Evolutionary conservation across 2,888 invertebrate species (phyloP).

Genomic region (Melinaea menophilus): DNA sequence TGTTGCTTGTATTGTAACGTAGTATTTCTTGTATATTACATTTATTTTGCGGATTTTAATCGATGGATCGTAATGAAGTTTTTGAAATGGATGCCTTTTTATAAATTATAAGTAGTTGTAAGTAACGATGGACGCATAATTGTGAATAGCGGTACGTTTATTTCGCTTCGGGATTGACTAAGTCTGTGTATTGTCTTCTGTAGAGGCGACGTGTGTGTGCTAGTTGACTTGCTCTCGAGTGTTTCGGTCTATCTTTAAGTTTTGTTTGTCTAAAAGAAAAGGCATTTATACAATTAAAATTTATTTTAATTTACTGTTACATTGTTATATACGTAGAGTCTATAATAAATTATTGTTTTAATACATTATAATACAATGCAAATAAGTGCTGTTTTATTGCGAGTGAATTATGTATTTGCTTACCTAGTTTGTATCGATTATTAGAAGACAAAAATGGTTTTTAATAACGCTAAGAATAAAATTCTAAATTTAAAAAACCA

Average conservation of each 20-base stretch:
- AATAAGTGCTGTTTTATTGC: constrained; percentile 24
- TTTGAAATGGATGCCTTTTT: constrained; percentile 72
- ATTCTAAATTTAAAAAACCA: neutral
- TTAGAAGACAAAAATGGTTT: constrained; percentile 11
- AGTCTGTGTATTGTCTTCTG: constrained; percentile 53
- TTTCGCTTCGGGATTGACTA: constrained; percentile 55
- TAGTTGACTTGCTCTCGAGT: constrained; percentile 38
- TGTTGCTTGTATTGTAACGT: constrained; percentile 68
- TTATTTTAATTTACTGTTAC: constrained; percentile 68
- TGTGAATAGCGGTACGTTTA: constrained; percentile 61
- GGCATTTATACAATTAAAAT: constrained; percentile 69
- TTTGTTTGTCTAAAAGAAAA: constrained; percentile 58
- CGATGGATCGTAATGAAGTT: constrained; percentile 56
- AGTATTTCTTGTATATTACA: constrained; percentile 47
- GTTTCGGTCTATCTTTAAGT: constrained; percentile 48
- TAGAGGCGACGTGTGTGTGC: constrained; percentile 47
- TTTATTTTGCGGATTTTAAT: constrained; percentile 54
- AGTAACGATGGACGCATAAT: constrained; percentile 63
- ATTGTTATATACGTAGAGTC: constrained; percentile 70
- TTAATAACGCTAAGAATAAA: constrained; percentile 6
- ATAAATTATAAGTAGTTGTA: constrained; percentile 71
- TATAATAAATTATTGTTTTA: constrained; percentile 72
- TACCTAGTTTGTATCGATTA: constrained; percentile 15
- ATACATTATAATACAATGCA: constrained; percentile 45
- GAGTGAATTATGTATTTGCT: constrained; percentile 22